Evolutionary conservation across 2,888 invertebrate species (phyloP).

Genomic region (Microctonus hyperodae): DNA sequence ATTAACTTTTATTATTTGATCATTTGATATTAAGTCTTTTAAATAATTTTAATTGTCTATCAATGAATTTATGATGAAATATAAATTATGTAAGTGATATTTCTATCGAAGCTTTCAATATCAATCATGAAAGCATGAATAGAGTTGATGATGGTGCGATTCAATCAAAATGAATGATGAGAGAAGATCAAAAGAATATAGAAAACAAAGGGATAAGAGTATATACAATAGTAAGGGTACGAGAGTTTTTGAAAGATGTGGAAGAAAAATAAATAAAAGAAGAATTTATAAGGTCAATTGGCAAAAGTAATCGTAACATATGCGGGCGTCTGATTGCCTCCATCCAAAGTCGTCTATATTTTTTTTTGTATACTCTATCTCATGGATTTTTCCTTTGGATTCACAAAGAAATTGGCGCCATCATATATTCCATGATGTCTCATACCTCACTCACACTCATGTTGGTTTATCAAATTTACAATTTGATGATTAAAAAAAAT

Average conservation of each 20-base stretch:
- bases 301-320: constrained; percentile 42
- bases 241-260: constrained; percentile 18
- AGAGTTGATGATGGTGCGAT: neutral
- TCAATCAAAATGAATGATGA: constrained; percentile 28
- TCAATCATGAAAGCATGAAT: neutral
- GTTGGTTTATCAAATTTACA: neutral
- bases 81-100: neutral
- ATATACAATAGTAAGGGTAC: neutral
- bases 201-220: constrained; percentile 26
- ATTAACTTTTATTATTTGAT: too few species aligned
- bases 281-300: constrained; percentile 31
- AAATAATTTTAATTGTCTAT: too few species aligned
- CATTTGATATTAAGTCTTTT: too few species aligned
- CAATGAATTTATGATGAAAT: too few species aligned
- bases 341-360: constrained; percentile 5
- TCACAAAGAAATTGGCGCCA: neutral
- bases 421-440: neutral
- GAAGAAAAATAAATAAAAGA: constrained; percentile 9
- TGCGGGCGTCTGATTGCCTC: constrained; percentile 38
- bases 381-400: neutral
- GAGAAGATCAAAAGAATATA: constrained; percentile 31
- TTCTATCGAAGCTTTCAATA: neutral
- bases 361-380: constrained; percentile 12
- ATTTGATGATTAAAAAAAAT: neutral
- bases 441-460: neutral